Percentiles rank a stretch among this genome's conserved stretches.
Evolutionary conservation across 2,888 invertebrate genomes (phyloP).

Genomic region (Hemithea aestivaria): DNA sequence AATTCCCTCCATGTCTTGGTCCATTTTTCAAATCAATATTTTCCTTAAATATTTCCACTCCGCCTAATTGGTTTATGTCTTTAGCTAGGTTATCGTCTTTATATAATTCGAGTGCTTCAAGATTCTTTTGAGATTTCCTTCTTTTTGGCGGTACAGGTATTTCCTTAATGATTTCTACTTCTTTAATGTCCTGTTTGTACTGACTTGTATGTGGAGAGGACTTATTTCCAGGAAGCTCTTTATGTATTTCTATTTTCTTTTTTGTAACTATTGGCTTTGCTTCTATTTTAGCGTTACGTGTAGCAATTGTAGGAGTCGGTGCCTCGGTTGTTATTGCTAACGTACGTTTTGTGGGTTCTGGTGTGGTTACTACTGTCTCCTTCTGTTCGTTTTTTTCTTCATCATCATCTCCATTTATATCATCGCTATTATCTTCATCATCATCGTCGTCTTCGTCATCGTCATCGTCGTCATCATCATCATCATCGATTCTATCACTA

Average conservation of each 20-base stretch:
- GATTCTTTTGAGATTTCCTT: slow-evolving; percentile 44
- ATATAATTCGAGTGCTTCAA: slow-evolving; percentile 55
- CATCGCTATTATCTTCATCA: slow-evolving; percentile 22
- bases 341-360: slow-evolving; percentile 56
- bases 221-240: slow-evolving; percentile 57
- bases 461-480: slow-evolving; percentile 31
- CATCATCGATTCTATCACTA: slow-evolving; percentile 29
- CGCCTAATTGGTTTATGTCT: slow-evolving; percentile 62
- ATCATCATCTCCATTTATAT: slow-evolving; percentile 31
- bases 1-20: slow-evolving; percentile 71
- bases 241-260: slow-evolving; percentile 66
- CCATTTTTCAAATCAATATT: slow-evolving; percentile 51
- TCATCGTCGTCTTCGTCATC: slow-evolving; percentile 27
- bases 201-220: slow-evolving; percentile 57
- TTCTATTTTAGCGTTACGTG: slow-evolving; percentile 35
- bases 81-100: slow-evolving; percentile 66
- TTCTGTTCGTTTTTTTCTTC: slow-evolving; percentile 30
- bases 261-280: slow-evolving; percentile 49
- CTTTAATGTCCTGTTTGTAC: slow-evolving; percentile 67
- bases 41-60: slow-evolving; percentile 65
- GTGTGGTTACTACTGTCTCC: slow-evolving; percentile 37
- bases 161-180: slow-evolving; percentile 67
- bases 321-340: slow-evolving; percentile 54
- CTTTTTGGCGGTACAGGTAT: slow-evolving; percentile 37
- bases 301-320: slow-evolving; percentile 46